phyloP scores from a whole-genome alignment of 2,797 vertebrate genomes.

The Sternarchorhynchus goeldii region DNA sequence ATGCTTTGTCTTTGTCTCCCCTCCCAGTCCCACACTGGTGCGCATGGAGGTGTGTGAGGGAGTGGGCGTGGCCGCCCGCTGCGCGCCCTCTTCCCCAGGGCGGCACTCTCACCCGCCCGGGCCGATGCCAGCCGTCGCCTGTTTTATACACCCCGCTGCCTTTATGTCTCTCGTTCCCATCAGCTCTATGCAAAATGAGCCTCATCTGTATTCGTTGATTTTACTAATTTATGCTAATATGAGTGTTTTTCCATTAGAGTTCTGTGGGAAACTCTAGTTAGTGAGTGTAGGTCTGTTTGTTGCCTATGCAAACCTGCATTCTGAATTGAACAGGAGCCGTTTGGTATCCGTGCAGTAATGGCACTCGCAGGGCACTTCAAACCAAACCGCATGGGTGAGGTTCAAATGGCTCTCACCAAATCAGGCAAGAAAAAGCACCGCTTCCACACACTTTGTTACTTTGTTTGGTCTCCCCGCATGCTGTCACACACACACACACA shows the following conservation, averaged over 20 bases:
- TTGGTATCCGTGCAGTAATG: constrained; percentile 17
- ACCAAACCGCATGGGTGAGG: constrained; percentile 46
- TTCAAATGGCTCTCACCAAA: constrained; percentile 33
- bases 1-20: constrained; percentile 44
- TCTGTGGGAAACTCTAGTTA: neutral
- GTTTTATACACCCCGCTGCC: constrained; percentile 10
- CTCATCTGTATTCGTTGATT: constrained; percentile 25
- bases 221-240: constrained; percentile 41
- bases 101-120: neutral
- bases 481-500: neutral
- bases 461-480: neutral
- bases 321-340: neutral
- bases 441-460: neutral
- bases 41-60: neutral
- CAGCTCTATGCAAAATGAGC: constrained; percentile 6
- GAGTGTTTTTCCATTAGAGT: constrained; percentile 20
- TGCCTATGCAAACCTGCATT: neutral
- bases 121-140: constrained; percentile 7
- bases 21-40: neutral
- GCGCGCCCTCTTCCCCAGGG: constrained; percentile 10
- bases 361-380: constrained; percentile 18
- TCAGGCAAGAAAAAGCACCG: constrained; percentile 25
- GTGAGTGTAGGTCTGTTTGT: neutral
- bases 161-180: constrained; percentile 21
- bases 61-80: neutral